Evolutionary conservation across 2,113 vertebrate species (phyloP).

Genomic region (Glaucidium brasilianum): DNA sequence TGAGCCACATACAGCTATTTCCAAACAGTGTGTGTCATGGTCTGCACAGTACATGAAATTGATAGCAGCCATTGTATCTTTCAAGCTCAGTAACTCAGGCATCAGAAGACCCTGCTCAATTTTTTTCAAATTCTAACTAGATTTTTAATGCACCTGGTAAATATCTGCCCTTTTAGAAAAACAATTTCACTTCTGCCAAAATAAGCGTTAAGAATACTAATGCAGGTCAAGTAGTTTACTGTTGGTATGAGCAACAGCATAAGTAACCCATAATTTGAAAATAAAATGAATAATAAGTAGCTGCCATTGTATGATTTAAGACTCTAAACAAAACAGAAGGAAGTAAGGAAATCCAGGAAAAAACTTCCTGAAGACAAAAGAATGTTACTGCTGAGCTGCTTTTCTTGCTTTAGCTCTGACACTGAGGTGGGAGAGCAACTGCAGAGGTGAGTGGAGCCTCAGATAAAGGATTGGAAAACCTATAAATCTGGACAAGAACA

Average conservation of each 20-base stretch:
- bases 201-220: neutral
- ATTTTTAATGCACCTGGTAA: neutral
- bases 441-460: neutral
- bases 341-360: neutral
- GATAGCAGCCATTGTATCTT: neutral
- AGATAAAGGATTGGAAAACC: neutral
- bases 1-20: neutral
- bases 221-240: neutral
- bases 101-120: neutral
- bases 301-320: neutral
- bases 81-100: neutral
- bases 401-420: neutral
- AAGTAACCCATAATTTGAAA: neutral
- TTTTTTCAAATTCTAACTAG: neutral
- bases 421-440: neutral
- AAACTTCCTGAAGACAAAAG: neutral
- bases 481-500: neutral
- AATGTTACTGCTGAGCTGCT: neutral
- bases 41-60: neutral
- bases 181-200: neutral
- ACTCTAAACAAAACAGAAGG: neutral
- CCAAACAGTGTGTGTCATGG: neutral
- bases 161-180: neutral
- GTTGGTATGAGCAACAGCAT: neutral
- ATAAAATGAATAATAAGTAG: neutral